Evolutionary conservation across 2,888 invertebrate genomes (phyloP).

Genomic region (Brenthis hecate): DNA sequence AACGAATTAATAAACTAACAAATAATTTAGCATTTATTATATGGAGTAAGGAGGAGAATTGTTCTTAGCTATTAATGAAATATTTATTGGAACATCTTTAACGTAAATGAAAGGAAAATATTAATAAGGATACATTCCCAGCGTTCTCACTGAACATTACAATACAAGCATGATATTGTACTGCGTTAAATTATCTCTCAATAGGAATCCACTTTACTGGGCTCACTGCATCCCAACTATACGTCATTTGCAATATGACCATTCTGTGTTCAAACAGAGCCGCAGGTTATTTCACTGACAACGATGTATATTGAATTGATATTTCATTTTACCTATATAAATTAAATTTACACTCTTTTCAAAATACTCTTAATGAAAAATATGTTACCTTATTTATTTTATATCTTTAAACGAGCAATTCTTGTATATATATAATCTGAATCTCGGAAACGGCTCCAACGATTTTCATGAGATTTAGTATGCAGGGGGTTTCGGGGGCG

Average conservation of each 20-base stretch:
- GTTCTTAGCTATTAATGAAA: neutral
- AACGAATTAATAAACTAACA: neutral
- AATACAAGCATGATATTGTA: slow-evolving; percentile 5
- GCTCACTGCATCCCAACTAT: slow-evolving; percentile 16
- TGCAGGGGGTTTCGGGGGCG: too few species aligned
- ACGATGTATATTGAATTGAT: neutral
- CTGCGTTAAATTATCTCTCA: slow-evolving; percentile 18
- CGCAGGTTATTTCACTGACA: slow-evolving; percentile 1
- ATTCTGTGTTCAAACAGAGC: slow-evolving; percentile 12
- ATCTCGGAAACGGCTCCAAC: too few species aligned
- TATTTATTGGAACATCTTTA: neutral
- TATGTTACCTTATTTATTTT: too few species aligned
- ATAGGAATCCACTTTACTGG: slow-evolving; percentile 9
- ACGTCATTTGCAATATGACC: slow-evolving; percentile 23
- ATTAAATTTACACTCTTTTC: neutral
- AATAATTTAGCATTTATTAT: neutral
- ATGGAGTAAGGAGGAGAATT: neutral
- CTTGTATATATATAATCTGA: too few species aligned
- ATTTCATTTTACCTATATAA: neutral
- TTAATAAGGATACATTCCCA: slow-evolving; percentile 28
- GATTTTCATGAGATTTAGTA: too few species aligned
- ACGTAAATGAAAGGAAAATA: slow-evolving; percentile 26
- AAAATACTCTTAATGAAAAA: too few species aligned
- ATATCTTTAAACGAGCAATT: too few species aligned
- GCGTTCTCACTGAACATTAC: neutral